A percentile compares a stretch with the other conserved stretches of the same genome.
phyloP scores from a whole-genome alignment of 2,888 invertebrate species.

The Litoditis marina region DNA sequence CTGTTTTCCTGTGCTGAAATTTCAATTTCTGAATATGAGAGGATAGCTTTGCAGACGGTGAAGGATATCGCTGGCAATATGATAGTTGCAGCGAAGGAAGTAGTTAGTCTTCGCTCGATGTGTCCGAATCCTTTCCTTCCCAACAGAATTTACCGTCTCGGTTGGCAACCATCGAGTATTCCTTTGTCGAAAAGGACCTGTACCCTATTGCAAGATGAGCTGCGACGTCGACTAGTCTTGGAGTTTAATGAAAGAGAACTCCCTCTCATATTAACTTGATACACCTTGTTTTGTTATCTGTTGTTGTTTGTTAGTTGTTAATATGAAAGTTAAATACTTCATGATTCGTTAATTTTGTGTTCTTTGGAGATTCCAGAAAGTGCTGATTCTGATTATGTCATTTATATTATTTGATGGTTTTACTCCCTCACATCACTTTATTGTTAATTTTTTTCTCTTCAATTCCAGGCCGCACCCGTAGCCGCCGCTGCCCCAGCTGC shows the following conservation, averaged over 20 bases:
- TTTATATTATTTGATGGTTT: background rate
- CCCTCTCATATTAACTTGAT: conserved; percentile 29
- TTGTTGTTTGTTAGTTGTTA: background rate
- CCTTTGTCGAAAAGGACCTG: conserved; percentile 40
- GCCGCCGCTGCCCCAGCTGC: conserved; percentile 23
- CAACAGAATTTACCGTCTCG: conserved; percentile 54
- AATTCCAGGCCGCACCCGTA: conserved; percentile 6
- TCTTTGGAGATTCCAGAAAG: too few relatives aligned
- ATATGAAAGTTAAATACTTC: too few relatives aligned
- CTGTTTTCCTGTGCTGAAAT: conserved; percentile 35
- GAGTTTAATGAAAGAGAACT: conserved; percentile 13
- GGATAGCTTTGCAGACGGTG: conserved; percentile 19
- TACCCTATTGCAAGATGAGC: conserved; percentile 44
- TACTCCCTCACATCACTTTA: background rate
- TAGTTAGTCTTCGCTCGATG: conserved; percentile 31
- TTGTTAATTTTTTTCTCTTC: background rate
- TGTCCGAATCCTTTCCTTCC: conserved; percentile 41
- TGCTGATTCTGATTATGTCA: too few relatives aligned
- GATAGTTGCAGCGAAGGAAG: conserved; percentile 32
- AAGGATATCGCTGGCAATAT: conserved; percentile 24
- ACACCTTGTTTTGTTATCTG: background rate
- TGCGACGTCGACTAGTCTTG: conserved; percentile 17
- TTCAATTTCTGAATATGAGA: conserved; percentile 13
- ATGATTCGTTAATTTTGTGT: too few relatives aligned
- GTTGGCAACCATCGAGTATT: conserved; percentile 42